Evolutionary conservation across 2,888 invertebrate species (phyloP).

Genomic region (Hydraecia micacea): DNA sequence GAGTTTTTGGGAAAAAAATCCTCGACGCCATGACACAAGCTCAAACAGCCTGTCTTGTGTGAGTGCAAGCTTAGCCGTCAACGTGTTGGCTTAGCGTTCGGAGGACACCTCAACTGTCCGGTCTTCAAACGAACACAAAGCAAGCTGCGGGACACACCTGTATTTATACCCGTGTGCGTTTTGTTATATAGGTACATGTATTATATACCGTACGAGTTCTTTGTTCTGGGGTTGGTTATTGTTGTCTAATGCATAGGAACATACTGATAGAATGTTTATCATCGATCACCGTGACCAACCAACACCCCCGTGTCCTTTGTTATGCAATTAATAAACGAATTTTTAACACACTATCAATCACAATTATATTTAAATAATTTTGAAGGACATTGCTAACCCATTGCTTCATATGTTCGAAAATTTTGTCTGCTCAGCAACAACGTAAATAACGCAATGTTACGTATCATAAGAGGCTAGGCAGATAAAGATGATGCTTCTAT

Average conservation of each 20-base stretch:
- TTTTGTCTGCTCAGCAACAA: no score
- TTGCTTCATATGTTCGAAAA: no score
- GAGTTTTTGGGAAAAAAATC: not conserved
- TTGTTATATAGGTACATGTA: no score
- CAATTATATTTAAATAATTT: no score
- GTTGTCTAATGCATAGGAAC: not conserved
- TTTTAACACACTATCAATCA: no score
- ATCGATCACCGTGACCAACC: not conserved
- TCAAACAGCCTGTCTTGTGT: slow-evolving; percentile 38
- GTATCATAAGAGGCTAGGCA: not conserved
- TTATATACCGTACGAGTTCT: not conserved
- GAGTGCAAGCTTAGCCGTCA: slow-evolving; percentile 37
- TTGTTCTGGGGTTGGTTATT: not conserved
- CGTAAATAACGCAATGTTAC: not conserved
- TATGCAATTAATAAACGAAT: no score
- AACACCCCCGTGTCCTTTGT: no score
- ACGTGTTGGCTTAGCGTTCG: slow-evolving; percentile 40
- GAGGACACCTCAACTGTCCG: slow-evolving; percentile 34
- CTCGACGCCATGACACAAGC: slow-evolving; percentile 1
- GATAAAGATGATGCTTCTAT: not conserved
- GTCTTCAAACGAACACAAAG: slow-evolving; percentile 52
- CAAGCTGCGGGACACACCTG: slow-evolving; percentile 25
- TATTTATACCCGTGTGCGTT: not conserved
- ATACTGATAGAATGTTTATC: no score
- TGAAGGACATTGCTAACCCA: not conserved